Evolutionary conservation across 2,888 invertebrate species (phyloP).

Genomic region (Thymelicus acteon): DNA sequence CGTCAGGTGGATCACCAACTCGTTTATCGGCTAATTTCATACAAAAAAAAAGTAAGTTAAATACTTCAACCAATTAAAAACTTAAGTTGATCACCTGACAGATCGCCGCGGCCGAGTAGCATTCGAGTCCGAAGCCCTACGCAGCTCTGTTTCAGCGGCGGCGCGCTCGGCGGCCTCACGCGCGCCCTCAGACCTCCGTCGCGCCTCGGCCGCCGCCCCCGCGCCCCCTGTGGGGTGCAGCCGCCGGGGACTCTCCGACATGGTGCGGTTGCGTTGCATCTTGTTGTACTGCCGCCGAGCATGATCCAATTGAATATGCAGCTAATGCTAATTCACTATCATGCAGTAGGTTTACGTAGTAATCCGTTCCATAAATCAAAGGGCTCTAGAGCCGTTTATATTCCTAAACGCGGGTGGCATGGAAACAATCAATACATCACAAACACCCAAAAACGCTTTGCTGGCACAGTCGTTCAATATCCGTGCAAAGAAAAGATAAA

Average conservation of each 20-base stretch:
- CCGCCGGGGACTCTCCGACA: slow-evolving; percentile 75
- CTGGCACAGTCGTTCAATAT: neutral
- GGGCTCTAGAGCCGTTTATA: no score
- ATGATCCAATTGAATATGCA: neutral
- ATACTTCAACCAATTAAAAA: no score
- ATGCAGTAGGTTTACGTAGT: no score
- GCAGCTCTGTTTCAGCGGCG: slow-evolving; percentile 52
- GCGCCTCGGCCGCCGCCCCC: slow-evolving; percentile 58
- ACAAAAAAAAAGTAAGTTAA: no score
- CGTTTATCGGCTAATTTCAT: no score
- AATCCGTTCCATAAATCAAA: no score
- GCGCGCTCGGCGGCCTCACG: slow-evolving; percentile 52
- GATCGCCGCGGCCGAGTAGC: slow-evolving; percentile 64
- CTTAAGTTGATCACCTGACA: slow-evolving; percentile 57
- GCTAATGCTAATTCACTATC: no score
- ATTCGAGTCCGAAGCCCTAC: slow-evolving; percentile 71
- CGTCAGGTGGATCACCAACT: no score
- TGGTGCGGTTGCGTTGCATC: slow-evolving; percentile 68
- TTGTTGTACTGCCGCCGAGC: slow-evolving; percentile 8
- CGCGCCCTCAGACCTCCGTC: slow-evolving; percentile 69
- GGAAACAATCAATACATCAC: no score
- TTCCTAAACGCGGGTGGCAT: no score
- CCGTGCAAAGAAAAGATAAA: neutral
- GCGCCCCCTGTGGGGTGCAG: slow-evolving; percentile 57
- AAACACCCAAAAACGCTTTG: neutral